Evolutionary conservation across 2,888 invertebrate species (phyloP), one percentile per base, ranked within the genome.

Genomic region (Meganola albula): DNA sequence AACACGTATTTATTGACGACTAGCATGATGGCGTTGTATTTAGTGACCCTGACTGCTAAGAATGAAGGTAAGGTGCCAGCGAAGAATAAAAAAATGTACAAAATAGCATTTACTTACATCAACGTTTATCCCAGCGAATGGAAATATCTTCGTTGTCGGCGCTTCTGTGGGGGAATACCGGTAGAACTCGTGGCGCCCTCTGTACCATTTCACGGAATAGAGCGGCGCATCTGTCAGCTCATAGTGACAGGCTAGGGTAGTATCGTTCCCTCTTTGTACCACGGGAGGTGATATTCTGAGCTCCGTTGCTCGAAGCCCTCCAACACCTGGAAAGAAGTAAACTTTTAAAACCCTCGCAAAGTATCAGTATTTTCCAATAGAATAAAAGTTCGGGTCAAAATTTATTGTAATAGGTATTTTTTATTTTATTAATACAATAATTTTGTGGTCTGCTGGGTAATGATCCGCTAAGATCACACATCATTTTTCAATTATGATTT

Each of bases 191-290:
- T 90, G 87, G 51, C 88, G 85, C 25, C 90, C 91, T 48, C 90
- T 85, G 71, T 91, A 91, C 89, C 90, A 91, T 68, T 91, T 91
- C 40, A 91, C 90, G 25, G 90, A 89, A 71, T 91, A 91, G 7
- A 91, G 76, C 0, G 90, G 90, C 7, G 90, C 90, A n/a, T 89
- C 90, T 3, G 90, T 89, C 47, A 91, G 74, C 62, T 90, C 88
- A 66, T 90, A 91, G 18, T 88, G 72, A 53, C 91, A 91, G 16
- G 87, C 88, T 12, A 90, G 65, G 1, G 76, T 84, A 10, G 89
- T 89, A 44, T 89, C 88, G 10, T 89, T 88, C 1, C 89, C 90
- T 12, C 89, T 71, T 47, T 89, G 88, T 9, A 90, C 90, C 8
- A 89, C 89, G 16, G 88, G 86, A 1, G 90, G 90, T 5, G 89